Evolutionary conservation across 2,797 vertebrate species (phyloP).

Genomic region (Cyclopterus lumpus): DNA sequence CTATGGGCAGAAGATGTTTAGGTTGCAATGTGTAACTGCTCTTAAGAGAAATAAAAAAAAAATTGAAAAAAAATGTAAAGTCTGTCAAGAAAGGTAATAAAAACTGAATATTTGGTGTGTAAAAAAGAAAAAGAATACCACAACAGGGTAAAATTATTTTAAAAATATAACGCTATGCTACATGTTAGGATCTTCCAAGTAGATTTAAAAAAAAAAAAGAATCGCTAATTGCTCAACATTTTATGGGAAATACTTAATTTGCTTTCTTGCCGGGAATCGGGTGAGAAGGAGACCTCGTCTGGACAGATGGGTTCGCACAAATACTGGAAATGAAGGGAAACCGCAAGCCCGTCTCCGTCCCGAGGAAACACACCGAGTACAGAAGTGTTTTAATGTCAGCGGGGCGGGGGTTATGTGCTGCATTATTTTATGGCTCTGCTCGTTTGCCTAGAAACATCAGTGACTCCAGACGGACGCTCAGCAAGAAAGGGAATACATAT

Average conservation of each 20-base stretch:
- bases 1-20: conserved; percentile 26
- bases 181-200: conserved; percentile 8
- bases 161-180: conserved; percentile 7
- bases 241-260: conserved; percentile 8
- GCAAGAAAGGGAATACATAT: conserved; percentile 10
- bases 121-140: conserved; percentile 44
- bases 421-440: not conserved
- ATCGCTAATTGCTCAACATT: not conserved
- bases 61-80: not conserved
- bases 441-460: not conserved
- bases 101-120: conserved; percentile 33
- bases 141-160: conserved; percentile 71
- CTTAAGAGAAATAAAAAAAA: conserved; percentile 11
- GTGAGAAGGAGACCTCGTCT: not conserved
- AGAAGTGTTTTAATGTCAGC: not conserved
- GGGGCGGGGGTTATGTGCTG: not conserved
- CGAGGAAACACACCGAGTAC: not conserved
- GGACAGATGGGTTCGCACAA: not conserved
- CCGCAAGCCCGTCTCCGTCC: not conserved
- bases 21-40: conserved; percentile 18
- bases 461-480: not conserved
- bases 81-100: conserved; percentile 16
- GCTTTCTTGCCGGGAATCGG: not conserved
- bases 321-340: not conserved
- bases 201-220: not conserved